Base-by-base conservation (phyloP, 2,888 invertebrate genomes). In the Rhingia rostrata region DNA sequence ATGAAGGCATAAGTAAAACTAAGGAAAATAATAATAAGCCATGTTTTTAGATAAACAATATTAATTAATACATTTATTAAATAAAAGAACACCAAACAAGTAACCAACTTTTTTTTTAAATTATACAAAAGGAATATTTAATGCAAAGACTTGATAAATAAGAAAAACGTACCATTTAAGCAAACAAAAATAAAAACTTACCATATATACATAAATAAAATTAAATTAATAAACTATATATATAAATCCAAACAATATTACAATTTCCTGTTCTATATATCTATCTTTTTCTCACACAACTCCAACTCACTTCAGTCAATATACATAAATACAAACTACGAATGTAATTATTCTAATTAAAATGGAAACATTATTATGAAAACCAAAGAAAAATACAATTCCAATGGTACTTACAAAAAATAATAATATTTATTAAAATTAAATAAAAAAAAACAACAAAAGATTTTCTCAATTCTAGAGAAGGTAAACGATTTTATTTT, bases 331-430 rank as follows among this genome's bases (percentile, higher is more conserved):
- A 61, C 49, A 6, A 74, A 80, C 60, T 47, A 67, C 51, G 67
- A 70, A 49, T 54, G 79, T 72, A 74, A 69, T 47, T 70, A 43
- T 66, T 45, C 87, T 87, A 88, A 88, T 88, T 88, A 87, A 88
- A 88, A 88, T 88, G 88, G 88, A 88, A 88, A 79, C 88, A 86
- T 35, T 14, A 53, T 33, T 30, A 60, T 32, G 41, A 53, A 53
- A 30, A 30, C n/a, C 5, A 4, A 54, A 33, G n/a, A 54, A 70
- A 56, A 43, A 70, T n/a, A 41, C 37, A 56, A 22, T 10, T 51
- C 66, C 41, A 66, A 64, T 64, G 43, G 53, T 74, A 84, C 58
- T 70, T 58, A 43, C 2, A 22, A 22, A 22, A 2, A 74, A 49
- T n/a, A n/a, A 30, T 41, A 14, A 54, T 66, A 72, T 66, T 72